Percentiles rank a stretch among this genome's conserved stretches.
These are phyloP conservation scores for Rhagonycha lutea DNA, from an alignment of 2,888 invertebrate species.

Conservation along the genomic window DNA sequence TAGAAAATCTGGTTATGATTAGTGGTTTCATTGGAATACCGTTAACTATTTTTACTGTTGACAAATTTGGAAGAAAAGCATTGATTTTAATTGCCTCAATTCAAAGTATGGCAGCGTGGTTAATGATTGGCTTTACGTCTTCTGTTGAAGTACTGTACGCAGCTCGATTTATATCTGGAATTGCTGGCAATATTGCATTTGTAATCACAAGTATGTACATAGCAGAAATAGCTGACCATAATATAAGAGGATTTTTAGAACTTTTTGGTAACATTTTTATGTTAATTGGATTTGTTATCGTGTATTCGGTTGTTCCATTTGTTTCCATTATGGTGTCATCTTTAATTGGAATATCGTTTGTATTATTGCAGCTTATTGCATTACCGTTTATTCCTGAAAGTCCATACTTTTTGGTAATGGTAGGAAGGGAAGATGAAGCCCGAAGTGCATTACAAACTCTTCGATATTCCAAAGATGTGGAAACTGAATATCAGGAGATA, in stretches of 20 bases:
- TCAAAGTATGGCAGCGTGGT: constrained; percentile 47
- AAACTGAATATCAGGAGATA: not conserved
- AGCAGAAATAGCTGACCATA: constrained; percentile 52
- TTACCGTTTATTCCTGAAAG: not conserved
- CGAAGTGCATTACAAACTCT: not conserved
- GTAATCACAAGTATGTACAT: constrained; percentile 53
- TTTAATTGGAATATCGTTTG: constrained; percentile 42
- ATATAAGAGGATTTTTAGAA: constrained; percentile 50
- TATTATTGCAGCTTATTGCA: not conserved
- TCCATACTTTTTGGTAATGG: not conserved
- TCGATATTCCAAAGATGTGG: not conserved
- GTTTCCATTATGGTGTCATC: constrained; percentile 46
- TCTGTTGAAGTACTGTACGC: constrained; percentile 44
- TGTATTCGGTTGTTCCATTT: constrained; percentile 50
- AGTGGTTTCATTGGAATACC: constrained; percentile 46
- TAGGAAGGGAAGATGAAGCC: not conserved
- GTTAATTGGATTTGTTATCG: constrained; percentile 48
- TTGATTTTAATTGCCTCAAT: constrained; percentile 46
- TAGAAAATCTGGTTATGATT: constrained; percentile 42
- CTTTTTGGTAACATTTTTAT: constrained; percentile 52
- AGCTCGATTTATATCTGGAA: constrained; percentile 49
- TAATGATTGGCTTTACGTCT: constrained; percentile 45
- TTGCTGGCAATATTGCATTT: constrained; percentile 51
- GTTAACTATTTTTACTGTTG: constrained; percentile 45
- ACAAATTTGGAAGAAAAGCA: constrained; percentile 46